These are phyloP conservation scores for Macrostomum cliftonense DNA, from an alignment of 2,888 invertebrate genomes.

Conservation along the genomic window DNA sequence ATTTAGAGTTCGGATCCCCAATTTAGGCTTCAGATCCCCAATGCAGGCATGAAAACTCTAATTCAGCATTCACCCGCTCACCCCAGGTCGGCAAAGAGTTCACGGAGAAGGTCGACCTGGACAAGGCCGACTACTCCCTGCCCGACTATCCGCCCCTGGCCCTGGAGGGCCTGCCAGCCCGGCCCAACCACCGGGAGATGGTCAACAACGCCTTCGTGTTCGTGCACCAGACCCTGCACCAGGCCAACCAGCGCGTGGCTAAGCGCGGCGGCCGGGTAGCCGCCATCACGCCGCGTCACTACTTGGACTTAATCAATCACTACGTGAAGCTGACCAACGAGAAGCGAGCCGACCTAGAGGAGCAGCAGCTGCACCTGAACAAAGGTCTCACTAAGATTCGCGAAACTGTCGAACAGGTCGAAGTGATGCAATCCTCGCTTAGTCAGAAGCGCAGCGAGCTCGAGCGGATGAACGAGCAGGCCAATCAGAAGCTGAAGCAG, in stretches of 20 bases:
- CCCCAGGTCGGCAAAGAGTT: slow-evolving; percentile 76
- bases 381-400: slow-evolving; percentile 95
- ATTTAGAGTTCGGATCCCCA: too few species aligned
- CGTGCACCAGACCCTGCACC: slow-evolving; percentile 87
- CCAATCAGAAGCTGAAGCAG: slow-evolving; percentile 92
- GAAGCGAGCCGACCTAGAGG: slow-evolving; percentile 89
- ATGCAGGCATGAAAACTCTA: too few species aligned
- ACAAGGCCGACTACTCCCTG: slow-evolving; percentile 48
- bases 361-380: slow-evolving; percentile 92
- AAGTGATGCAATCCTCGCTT: slow-evolving; percentile 93
- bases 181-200: slow-evolving; percentile 71
- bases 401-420: slow-evolving; percentile 96
- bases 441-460: slow-evolving; percentile 65
- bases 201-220: slow-evolving; percentile 97
- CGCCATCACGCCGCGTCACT: slow-evolving; percentile 93
- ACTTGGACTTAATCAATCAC: slow-evolving; percentile 94
- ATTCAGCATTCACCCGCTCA: too few species aligned
- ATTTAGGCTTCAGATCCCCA: too few species aligned
- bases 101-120: slow-evolving; percentile 68
- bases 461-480: slow-evolving; percentile 92
- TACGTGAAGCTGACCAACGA: slow-evolving; percentile 65
- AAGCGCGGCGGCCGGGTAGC: slow-evolving; percentile 83
- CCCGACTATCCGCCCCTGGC: slow-evolving; percentile 78
- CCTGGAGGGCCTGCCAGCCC: slow-evolving; percentile 45
- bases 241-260: slow-evolving; percentile 69